Percentiles rank a stretch among this genome's conserved stretches.
phyloP scores from a whole-genome alignment of 2,113 vertebrate species.

The Todiramphus saurophagus region DNA sequence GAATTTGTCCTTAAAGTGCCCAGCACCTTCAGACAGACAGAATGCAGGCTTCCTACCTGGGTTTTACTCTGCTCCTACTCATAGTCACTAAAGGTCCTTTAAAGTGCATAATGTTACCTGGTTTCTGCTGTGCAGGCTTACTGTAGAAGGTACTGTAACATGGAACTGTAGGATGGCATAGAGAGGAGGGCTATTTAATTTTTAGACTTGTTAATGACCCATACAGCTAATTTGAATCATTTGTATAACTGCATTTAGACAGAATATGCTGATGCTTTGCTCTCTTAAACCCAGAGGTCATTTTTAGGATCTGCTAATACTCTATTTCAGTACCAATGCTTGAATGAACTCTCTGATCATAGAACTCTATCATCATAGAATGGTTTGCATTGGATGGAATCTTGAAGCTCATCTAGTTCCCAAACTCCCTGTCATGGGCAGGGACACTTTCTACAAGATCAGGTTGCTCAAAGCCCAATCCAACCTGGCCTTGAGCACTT shows the following conservation, averaged over 20 bases:
- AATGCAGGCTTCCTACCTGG: background rate
- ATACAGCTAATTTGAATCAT: background rate
- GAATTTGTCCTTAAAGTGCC: background rate
- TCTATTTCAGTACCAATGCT: background rate
- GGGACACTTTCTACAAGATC: background rate
- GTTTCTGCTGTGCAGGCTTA: background rate
- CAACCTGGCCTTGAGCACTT: background rate
- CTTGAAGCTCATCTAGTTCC: background rate
- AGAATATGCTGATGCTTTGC: background rate
- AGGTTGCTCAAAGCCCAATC: background rate
- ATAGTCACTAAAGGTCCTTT: background rate
- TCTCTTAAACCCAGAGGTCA: background rate
- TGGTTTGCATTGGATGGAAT: background rate
- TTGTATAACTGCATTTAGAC: background rate
- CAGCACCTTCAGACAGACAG: background rate
- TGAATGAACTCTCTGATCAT: background rate
- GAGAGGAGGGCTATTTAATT: background rate
- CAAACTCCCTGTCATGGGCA: background rate
- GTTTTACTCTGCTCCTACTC: background rate
- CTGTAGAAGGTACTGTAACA: background rate
- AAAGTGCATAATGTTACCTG: background rate
- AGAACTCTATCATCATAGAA: background rate
- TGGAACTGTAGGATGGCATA: background rate
- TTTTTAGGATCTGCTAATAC: background rate
- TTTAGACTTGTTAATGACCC: background rate